Evolutionary conservation across 2,797 vertebrate genomes (phyloP).

Genomic region (Siniperca undulata): DNA sequence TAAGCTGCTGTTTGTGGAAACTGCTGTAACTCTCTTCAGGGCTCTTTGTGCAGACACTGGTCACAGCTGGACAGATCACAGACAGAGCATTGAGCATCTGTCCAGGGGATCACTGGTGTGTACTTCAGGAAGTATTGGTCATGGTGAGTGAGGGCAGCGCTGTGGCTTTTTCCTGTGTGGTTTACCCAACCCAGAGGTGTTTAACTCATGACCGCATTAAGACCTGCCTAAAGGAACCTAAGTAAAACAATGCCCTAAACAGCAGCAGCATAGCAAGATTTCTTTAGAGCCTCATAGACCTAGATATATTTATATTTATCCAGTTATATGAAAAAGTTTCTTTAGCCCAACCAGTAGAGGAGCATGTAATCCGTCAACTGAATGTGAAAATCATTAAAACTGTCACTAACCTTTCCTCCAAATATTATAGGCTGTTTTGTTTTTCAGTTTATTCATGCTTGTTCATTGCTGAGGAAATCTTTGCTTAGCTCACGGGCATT

Average conservation of each 20-base stretch:
- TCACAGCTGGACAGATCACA: conserved; percentile 31
- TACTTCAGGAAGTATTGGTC: conserved; percentile 25
- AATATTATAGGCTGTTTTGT: background rate
- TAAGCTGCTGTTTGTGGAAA: conserved; percentile 48
- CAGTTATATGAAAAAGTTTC: background rate
- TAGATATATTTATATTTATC: background rate
- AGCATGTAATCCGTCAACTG: background rate
- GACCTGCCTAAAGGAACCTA: background rate
- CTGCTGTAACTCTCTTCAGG: background rate
- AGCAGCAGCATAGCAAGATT: background rate
- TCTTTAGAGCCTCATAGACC: background rate
- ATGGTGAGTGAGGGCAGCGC: background rate
- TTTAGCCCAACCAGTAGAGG: background rate
- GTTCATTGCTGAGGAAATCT: conserved; percentile 4
- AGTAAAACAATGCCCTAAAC: background rate
- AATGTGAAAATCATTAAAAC: background rate
- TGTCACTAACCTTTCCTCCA: background rate
- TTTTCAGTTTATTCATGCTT: background rate
- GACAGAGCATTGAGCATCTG: conserved; percentile 31
- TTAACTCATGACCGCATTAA: background rate
- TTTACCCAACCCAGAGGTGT: conserved; percentile 10
- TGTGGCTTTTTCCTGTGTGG: conserved; percentile 42
- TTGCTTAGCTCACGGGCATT: background rate
- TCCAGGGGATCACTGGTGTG: conserved; percentile 23
- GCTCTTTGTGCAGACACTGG: conserved; percentile 22